Conservation (phyloP, 2,113 vertebrate genomes). For the Grantiella picta region DNA sequence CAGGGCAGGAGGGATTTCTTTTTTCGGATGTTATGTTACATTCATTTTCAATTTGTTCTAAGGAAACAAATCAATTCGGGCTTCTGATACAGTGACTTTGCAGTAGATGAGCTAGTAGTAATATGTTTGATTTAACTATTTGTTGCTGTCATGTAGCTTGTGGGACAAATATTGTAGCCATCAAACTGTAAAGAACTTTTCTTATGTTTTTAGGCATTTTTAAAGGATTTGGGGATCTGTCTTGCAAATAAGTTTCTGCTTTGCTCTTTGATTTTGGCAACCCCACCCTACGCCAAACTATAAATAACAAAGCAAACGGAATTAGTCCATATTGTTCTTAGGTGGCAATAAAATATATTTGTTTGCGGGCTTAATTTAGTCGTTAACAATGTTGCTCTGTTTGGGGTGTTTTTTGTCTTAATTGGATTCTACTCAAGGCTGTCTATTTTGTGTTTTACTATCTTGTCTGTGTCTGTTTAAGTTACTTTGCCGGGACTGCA, state of each 20-base stretch:
- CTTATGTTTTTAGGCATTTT: conserved; percentile 58
- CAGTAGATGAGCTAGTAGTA: conserved; percentile 76
- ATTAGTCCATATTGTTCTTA: conserved; percentile 36
- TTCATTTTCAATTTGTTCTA: conserved; percentile 77
- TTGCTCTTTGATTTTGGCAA: conserved; percentile 60
- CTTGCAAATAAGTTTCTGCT: conserved; percentile 67
- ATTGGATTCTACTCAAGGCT: conserved; percentile 66
- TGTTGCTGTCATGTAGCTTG: conserved; percentile 65
- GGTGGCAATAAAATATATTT: conserved; percentile 54
- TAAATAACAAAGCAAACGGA: conserved; percentile 57
- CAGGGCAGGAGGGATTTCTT: conserved; percentile 58
- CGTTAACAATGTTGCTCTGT: conserved; percentile 21
- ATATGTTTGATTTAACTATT: conserved; percentile 80
- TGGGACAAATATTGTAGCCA: conserved; percentile 49
- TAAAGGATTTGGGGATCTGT: conserved; percentile 57
- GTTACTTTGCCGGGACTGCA: conserved; percentile 73
- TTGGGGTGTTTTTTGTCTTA: conserved; percentile 60
- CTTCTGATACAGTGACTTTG: conserved; percentile 82
- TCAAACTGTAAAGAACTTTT: conserved; percentile 64
- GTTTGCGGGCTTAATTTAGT: conserved; percentile 70
- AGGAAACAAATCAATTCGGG: conserved; percentile 81
- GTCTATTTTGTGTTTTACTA: conserved; percentile 65
- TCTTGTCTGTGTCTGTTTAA: conserved; percentile 62
- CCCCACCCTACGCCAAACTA: conserved; percentile 54
- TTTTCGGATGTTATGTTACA: conserved; percentile 67